Percentiles rank a stretch among this genome's conserved stretches.
Conservation (phyloP, 2,888 invertebrate genomes). For the Troides aeacus region DNA sequence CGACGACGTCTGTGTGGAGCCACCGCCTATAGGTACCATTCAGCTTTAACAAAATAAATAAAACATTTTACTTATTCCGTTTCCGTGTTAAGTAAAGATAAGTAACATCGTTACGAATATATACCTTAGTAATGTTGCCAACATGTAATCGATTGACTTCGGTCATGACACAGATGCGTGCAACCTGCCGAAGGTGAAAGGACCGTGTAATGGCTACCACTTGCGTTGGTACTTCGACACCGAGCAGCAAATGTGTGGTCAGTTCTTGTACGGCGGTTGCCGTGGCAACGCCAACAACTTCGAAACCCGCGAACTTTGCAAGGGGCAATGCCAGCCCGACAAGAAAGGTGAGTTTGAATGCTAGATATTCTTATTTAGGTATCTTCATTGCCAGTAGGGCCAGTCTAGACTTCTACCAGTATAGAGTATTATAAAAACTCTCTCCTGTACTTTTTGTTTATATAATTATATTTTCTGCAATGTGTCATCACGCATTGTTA, state of each 20-base stretch:
- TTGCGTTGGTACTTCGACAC: slow-evolving; percentile 92
- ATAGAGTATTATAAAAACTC: no score
- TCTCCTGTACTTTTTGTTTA: no score
- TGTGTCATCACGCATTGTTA: no score
- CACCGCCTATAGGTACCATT: slow-evolving; percentile 68
- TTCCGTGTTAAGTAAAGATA: no score
- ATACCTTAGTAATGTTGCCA: no score
- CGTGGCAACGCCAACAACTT: slow-evolving; percentile 95
- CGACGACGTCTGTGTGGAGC: slow-evolving; percentile 88
- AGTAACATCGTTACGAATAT: no score
- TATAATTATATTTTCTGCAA: no score
- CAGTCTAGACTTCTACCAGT: no score
- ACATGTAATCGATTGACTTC: no score
- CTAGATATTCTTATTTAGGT: background rate
- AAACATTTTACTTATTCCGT: no score
- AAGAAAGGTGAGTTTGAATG: background rate
- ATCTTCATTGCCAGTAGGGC: no score
- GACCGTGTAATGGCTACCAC: slow-evolving; percentile 89
- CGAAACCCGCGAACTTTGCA: slow-evolving; percentile 87
- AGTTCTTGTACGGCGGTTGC: slow-evolving; percentile 95
- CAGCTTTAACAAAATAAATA: no score
- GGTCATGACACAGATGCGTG: slow-evolving; percentile 81
- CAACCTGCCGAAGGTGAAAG: slow-evolving; percentile 88
- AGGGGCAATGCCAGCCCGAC: slow-evolving; percentile 83
- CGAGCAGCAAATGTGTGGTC: slow-evolving; percentile 87